phyloP scores from a whole-genome alignment of 2,113 vertebrate genomes.

The Chlorocebus sabaeus region DNA sequence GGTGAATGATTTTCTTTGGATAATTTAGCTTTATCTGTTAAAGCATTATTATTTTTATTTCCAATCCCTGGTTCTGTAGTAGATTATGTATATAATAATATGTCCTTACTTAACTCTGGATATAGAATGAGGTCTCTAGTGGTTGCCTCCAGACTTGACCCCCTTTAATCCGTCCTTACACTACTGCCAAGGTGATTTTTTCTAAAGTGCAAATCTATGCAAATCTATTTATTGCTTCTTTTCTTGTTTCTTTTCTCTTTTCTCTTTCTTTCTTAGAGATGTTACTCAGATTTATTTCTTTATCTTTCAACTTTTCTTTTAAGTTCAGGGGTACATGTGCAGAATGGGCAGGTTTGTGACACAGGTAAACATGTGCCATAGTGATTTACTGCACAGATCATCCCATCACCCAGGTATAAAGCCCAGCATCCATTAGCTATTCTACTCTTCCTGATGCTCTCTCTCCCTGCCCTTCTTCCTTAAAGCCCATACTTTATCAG shows the following conservation, averaged over 20 bases:
- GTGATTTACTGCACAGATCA: too few relatives aligned
- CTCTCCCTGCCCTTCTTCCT: background rate
- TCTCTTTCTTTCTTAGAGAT: too few relatives aligned
- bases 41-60: constrained; percentile 32
- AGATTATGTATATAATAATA: background rate
- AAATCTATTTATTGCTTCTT: background rate
- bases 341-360: too few relatives aligned
- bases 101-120: background rate
- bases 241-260: too few relatives aligned
- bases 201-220: constrained; percentile 25
- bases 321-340: too few relatives aligned
- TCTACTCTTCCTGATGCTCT: too few relatives aligned
- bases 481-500: background rate
- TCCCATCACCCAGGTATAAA: too few relatives aligned
- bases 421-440: too few relatives aligned
- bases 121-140: background rate
- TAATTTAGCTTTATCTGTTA: constrained; percentile 43
- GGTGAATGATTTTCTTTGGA: constrained; percentile 41
- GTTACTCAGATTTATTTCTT: too few relatives aligned
- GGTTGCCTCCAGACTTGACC: background rate
- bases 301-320: too few relatives aligned
- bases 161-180: background rate
- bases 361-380: too few relatives aligned
- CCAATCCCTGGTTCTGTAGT: background rate
- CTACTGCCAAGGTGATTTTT: background rate